Evolutionary conservation across 2,797 vertebrate species (phyloP), one percentile per base, ranked within the genome.

Genomic region (Cyprinodon diabolis): DNA sequence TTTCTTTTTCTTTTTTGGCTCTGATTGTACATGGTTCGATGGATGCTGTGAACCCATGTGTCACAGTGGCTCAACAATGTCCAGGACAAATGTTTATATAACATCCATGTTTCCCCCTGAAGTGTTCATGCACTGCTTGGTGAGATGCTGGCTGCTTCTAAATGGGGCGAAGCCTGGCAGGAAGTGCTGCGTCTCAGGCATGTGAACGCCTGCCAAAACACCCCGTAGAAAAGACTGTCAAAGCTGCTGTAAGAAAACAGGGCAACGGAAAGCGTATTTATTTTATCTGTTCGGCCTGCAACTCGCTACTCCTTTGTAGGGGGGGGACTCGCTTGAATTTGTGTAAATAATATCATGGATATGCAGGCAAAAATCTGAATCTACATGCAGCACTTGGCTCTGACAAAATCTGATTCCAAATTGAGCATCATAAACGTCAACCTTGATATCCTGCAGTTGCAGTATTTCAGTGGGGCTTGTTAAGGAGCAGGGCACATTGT

Each of bases 31-130:
- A 17, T 83, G 84, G 83, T 14, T 83, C 83, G 83, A 76, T 54
- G 85, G 90, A 80, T 85, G 91, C 91, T 92, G 92, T 78, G 87
- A 89, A 75, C 83, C 88, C 85, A 87, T 90, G 89, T 90, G 89
- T 92, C 91, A 89, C 70, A 84, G 69, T 56, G 55, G 75, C 83
- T 86, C 76, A 78, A 72, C 82, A 51, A 87, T 75, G 72, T 5
- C 62, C 9, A 57, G 54, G 71, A 57, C 56, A 68, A 67, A 69
- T 73, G 75, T 89, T 93, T 93, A 94, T 66, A 78, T 93, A 93
- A 93, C 80, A 70, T 47, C 65, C 70, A 80, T 77, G 83, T 89
- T 89, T 86, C 82, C 77, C 86, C 88, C 90, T 77, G 69, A 90
- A 84, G 91, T 84, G 85, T 52, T 88, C 75, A 55, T 68, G 83